phyloP scores from a whole-genome alignment of 2,888 invertebrate genomes.

The Craniophora ligustri region DNA sequence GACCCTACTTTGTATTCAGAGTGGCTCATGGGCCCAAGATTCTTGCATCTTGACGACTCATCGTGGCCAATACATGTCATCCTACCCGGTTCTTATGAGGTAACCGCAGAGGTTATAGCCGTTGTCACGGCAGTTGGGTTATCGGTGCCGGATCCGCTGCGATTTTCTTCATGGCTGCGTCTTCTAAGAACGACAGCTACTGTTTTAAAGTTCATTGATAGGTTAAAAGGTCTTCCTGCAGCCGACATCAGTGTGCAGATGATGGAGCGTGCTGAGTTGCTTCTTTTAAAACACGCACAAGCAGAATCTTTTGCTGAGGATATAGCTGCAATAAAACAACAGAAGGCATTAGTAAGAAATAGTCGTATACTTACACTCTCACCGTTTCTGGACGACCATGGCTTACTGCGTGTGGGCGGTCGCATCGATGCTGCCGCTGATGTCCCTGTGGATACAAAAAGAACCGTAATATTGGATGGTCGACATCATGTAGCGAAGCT shows the following conservation, averaged over 20 bases:
- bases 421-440: background rate
- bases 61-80: background rate
- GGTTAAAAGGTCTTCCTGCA: background rate
- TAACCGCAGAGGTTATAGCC: too few species aligned
- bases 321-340: background rate
- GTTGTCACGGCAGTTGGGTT: background rate
- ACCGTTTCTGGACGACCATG: background rate
- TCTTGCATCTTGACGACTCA: background rate
- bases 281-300: background rate
- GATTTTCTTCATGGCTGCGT: slow-evolving; percentile 6
- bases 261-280: slow-evolving; percentile 4
- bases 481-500: background rate
- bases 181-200: background rate
- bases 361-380: background rate
- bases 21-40: background rate
- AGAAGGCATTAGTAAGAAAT: background rate
- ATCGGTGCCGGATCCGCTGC: background rate
- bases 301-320: background rate
- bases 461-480: slow-evolving; percentile 4
- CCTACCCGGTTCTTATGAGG: background rate
- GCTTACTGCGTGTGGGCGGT: background rate
- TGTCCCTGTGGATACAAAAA: background rate
- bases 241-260: background rate
- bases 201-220: slow-evolving; percentile 1
- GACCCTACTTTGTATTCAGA: background rate